Conservation (phyloP, 2,888 invertebrate species). For the Calameuta pallipes region DNA sequence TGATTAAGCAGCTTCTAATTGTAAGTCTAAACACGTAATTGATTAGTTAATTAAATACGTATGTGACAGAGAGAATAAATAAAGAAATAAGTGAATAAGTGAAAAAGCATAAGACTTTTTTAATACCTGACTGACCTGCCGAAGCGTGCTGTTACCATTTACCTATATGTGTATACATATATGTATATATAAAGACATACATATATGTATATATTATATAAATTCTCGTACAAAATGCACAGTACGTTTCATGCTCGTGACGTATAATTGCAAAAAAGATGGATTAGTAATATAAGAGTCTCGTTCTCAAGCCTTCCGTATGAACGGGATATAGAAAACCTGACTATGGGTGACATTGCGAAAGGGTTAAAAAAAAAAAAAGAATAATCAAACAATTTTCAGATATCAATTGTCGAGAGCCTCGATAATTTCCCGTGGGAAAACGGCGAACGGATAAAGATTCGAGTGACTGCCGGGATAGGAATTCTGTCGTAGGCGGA, state of each 20-base stretch:
- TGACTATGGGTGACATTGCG: neutral
- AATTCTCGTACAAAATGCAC: neutral
- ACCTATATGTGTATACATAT: constrained; percentile 37
- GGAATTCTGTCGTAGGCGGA: neutral
- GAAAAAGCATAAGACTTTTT: neutral
- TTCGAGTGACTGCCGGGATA: neutral
- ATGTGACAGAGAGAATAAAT: neutral
- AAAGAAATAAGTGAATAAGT: constrained; percentile 46
- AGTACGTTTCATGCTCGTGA: neutral
- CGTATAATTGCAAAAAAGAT: neutral
- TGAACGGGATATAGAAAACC: neutral
- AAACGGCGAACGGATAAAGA: neutral
- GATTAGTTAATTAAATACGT: constrained; percentile 31
- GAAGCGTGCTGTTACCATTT: constrained; percentile 62
- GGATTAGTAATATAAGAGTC: neutral
- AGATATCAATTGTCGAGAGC: neutral
- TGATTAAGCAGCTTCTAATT: constrained; percentile 52
- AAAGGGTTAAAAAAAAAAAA: neutral
- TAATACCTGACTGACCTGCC: constrained; percentile 58
- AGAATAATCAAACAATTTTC: neutral
- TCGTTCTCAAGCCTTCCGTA: neutral
- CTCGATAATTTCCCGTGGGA: neutral
- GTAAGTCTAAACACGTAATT: constrained; percentile 55
- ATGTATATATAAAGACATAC: no score
- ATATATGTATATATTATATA: constrained; percentile 22